A percentile compares a stretch with the other conserved stretches of the same genome.
phyloP scores from a whole-genome alignment of 2,888 invertebrate species.

The Campoplex nolae region DNA sequence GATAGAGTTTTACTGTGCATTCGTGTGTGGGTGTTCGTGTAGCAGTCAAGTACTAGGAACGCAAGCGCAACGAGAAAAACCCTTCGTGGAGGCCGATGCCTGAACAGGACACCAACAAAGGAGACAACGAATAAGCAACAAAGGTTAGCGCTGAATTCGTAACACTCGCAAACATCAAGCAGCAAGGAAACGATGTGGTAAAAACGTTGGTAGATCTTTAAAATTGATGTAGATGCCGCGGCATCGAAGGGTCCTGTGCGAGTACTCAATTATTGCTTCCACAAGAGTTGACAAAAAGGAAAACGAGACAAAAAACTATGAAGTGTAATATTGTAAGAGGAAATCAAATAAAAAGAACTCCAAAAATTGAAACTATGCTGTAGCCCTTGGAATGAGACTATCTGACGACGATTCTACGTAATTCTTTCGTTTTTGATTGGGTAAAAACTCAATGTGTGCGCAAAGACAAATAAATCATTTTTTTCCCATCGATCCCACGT shows the following conservation, averaged over 20 bases:
- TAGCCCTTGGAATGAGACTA: too few relatives aligned
- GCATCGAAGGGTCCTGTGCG: slow-evolving; percentile 45
- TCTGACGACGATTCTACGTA: too few relatives aligned
- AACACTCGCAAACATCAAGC: slow-evolving; percentile 15
- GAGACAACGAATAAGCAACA: slow-evolving; percentile 35
- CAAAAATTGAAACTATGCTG: neutral
- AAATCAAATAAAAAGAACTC: slow-evolving; percentile 17
- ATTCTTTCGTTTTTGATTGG: neutral
- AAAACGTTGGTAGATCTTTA: slow-evolving; percentile 6
- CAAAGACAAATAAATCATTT: neutral
- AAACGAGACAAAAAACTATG: slow-evolving; percentile 40
- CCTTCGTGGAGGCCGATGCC: slow-evolving; percentile 45
- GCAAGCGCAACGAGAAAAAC: slow-evolving; percentile 53
- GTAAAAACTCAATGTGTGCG: neutral
- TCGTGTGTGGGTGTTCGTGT: slow-evolving; percentile 26
- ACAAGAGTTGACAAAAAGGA: neutral
- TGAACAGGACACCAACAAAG: slow-evolving; percentile 42
- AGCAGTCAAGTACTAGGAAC: slow-evolving; percentile 70
- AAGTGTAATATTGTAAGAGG: slow-evolving; percentile 16
- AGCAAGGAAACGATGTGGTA: neutral
- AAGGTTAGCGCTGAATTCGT: slow-evolving; percentile 17
- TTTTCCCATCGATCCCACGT: neutral
- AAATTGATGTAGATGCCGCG: slow-evolving; percentile 16
- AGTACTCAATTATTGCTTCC: slow-evolving; percentile 54
- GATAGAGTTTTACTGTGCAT: slow-evolving; percentile 17